Conservation (phyloP, 2,113 vertebrate species). For the Silurus meridionalis region DNA sequence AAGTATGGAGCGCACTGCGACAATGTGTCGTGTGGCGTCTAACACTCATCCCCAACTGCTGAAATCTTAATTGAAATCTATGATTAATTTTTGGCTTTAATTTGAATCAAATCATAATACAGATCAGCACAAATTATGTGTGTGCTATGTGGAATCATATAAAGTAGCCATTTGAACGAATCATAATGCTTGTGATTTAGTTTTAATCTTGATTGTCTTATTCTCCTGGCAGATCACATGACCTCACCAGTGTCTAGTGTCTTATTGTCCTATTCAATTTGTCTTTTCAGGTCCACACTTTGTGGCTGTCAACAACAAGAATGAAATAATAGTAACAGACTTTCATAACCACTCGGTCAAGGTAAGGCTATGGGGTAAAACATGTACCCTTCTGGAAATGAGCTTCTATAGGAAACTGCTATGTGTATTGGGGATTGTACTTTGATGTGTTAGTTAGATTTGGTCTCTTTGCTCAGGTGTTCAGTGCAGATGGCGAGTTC, state of each 20-base stretch:
- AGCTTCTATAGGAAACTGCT: not conserved
- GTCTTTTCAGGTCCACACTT: slow-evolving; percentile 86
- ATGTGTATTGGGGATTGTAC: not conserved
- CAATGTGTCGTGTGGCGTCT: slow-evolving; percentile 61
- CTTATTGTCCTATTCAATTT: not conserved
- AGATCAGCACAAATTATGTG: not conserved
- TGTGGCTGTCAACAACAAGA: slow-evolving; percentile 96
- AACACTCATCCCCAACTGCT: slow-evolving; percentile 49
- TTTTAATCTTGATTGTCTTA: not conserved
- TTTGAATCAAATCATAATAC: not conserved
- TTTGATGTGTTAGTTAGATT: not conserved
- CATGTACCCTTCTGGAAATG: not conserved
- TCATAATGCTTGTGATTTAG: not conserved
- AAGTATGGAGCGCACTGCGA: slow-evolving; percentile 74
- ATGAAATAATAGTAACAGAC: slow-evolving; percentile 95
- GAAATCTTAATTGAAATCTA: not conserved
- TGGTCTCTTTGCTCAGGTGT: slow-evolving; percentile 76
- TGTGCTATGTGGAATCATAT: not conserved
- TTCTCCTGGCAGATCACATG: slow-evolving; percentile 14
- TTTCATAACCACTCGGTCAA: slow-evolving; percentile 99
- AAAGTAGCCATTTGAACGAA: not conserved
- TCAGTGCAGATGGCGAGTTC: slow-evolving; percentile 93
- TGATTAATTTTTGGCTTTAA: not conserved
- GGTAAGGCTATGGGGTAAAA: slow-evolving; percentile 69
- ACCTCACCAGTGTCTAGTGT: slow-evolving; percentile 3